Conservation (phyloP, 2,113 vertebrate species). For the Raja brachyura region DNA sequence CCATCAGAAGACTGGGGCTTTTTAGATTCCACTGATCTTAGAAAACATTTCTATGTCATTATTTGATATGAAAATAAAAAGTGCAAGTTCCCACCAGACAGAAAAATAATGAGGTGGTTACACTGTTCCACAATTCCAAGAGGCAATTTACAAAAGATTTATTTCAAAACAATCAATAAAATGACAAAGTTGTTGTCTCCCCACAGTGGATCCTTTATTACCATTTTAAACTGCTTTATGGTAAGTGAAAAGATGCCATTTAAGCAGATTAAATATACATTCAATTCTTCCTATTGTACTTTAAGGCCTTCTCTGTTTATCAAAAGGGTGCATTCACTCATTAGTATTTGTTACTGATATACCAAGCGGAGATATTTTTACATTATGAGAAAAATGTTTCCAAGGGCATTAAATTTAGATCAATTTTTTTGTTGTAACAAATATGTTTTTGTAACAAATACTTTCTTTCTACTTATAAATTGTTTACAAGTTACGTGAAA, state of each 20-base stretch:
- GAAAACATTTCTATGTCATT: conserved; percentile 29
- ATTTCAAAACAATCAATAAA: conserved; percentile 9
- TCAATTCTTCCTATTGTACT: not conserved
- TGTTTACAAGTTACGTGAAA: not conserved
- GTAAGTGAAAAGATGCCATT: not conserved
- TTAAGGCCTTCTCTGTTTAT: not conserved
- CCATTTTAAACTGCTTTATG: not conserved
- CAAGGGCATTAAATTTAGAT: not conserved
- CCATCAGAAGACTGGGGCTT: conserved; percentile 41
- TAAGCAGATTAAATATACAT: not conserved
- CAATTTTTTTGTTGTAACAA: not conserved
- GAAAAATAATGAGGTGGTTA: not conserved
- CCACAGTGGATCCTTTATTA: not conserved
- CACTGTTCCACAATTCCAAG: not conserved
- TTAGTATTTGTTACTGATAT: not conserved
- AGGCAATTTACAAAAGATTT: not conserved
- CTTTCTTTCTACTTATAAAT: not conserved
- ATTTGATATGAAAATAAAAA: conserved; percentile 31
- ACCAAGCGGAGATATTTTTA: not conserved
- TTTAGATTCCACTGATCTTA: not conserved
- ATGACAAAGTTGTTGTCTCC: not conserved
- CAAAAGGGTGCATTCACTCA: not conserved
- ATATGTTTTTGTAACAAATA: not conserved
- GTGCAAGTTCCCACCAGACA: conserved; percentile 2
- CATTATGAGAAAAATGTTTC: not conserved